Evolutionary conservation across 2,797 vertebrate species (phyloP), one percentile per base, ranked within the genome.

Genomic region (Pseudochirops cupreus): DNA sequence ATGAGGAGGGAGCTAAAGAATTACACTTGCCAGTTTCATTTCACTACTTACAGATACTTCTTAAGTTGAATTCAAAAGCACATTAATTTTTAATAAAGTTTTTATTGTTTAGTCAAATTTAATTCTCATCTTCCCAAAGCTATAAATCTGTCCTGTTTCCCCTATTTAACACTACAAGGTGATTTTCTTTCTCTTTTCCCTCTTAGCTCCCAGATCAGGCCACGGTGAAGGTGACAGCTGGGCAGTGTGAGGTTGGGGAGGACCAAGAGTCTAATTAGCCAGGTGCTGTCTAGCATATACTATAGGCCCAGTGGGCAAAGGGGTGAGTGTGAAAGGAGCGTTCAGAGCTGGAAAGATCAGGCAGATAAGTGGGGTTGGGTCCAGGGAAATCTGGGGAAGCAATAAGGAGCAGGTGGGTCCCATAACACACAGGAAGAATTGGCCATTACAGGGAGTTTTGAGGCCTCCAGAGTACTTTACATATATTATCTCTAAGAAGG

Each of bases 1-100:
- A 82, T 39, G 67, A 82, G 5, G 54, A 39, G 24, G 0, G 9
- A n/a, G 50, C 9, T 0, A 3, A 50, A 58, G 2, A 12, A 92
- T 59, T 4, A 21, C 31, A 16, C 24, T 87, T 56, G 62, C 18
- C n/a, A 82, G 18, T 82, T 82, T 39, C 67, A 82, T 74, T 96
- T 91, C 96, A 89, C n/a, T 54, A 58, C 93, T 82, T 62, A 90
- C 13, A 9, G 14, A 95, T 56, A 87, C 53, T 53, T 57, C 57
- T 93, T 11, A 95, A 57, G 91, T 54, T 18, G 52, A 92, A 94
- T 55, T 90, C 91, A 62, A 93, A 62, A 56, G 21, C 13, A 29
- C 4, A 57, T 54, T 0, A 0, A 4, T 54, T 50, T 50, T 33
- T 67, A 82, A 91, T 95, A 56, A 1, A 13, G 55, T 58, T 93